Conservation (phyloP, 1,140 invertebrate species). For the Drosophila truncata region DNA sequence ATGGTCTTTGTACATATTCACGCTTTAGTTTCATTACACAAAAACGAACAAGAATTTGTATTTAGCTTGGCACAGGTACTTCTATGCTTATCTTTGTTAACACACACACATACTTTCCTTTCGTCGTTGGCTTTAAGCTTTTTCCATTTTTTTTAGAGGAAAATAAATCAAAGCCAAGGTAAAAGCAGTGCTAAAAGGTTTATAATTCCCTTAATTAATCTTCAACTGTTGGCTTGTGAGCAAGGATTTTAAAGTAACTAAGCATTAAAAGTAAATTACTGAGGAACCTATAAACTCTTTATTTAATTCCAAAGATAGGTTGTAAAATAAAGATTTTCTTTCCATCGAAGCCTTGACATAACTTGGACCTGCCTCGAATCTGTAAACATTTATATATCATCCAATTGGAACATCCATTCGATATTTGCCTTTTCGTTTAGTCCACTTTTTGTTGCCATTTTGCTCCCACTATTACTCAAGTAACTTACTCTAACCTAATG, state of each 20-base stretch:
- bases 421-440: constrained; percentile 40
- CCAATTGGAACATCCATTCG: constrained; percentile 41
- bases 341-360: constrained; percentile 2
- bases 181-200: background rate
- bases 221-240: background rate
- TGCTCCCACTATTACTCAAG: constrained; percentile 1
- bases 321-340: background rate
- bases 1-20: constrained; percentile 58
- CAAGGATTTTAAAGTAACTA: background rate
- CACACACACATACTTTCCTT: constrained; percentile 45
- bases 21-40: constrained; percentile 49
- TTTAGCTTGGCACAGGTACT: constrained; percentile 56
- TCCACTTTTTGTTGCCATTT: constrained; percentile 33
- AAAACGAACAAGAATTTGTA: constrained; percentile 10
- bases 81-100: constrained; percentile 28
- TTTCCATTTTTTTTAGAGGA: background rate
- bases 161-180: constrained; percentile 16
- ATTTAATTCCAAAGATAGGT: background rate
- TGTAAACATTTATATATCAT: constrained; percentile 9
- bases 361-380: constrained; percentile 25
- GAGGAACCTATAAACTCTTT: background rate
- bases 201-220: background rate
- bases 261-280: background rate
- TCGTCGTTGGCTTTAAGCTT: constrained; percentile 15
- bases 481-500: constrained; percentile 31